Evolutionary conservation across 2,113 vertebrate species (phyloP), one percentile per base, ranked within the genome.

Genomic region (Microtus montanus): DNA sequence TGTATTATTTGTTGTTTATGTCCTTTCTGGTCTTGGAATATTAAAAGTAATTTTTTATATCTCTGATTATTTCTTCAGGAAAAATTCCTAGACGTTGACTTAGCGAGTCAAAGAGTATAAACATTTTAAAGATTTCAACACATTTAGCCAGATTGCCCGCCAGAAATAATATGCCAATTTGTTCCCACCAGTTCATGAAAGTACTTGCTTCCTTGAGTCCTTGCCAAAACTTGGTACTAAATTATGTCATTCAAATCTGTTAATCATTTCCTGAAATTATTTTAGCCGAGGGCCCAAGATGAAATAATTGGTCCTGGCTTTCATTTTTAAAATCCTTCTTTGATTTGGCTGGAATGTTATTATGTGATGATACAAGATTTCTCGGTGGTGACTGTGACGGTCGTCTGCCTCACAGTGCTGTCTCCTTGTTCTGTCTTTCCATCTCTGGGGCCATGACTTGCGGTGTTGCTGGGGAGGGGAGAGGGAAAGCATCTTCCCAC

Each of bases 51-150:
- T 86, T 83, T 95, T 92, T 64, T 77, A 20, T 54, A 24, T 63
- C 22, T 90, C 89, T 92, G 75, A 84, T 91, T 95, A 84, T 96
- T 97, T 97, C 73, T 91, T 93, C 84, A 95, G 85, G 90, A 95
- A 87, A 94, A 94, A 97, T 97, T 96, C 91, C 90, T 94, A 96
- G 95, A 93, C 87, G 35, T 80, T 97, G 96, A 97, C 87, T 96
- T 96, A 80, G 66, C 9, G 10, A 94, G 80, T 97, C 89, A 75
- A n/a, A 83, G 91, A 92, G 41, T 82, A 38, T 89, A 92, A 94
- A 92, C n/a, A 74, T 91, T 95, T 95, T 94, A 96, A 96, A 94
- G 84, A 54, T 75, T 93, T 75, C 13, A 41, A 14, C 89, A 86
- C 71, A 6, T 80, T 30, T 70, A 89, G 71, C 87, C 90, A 85